These are phyloP conservation scores for Nemoura dubitans DNA, from an alignment of 2,888 invertebrate genomes.

Conservation along the genomic window DNA sequence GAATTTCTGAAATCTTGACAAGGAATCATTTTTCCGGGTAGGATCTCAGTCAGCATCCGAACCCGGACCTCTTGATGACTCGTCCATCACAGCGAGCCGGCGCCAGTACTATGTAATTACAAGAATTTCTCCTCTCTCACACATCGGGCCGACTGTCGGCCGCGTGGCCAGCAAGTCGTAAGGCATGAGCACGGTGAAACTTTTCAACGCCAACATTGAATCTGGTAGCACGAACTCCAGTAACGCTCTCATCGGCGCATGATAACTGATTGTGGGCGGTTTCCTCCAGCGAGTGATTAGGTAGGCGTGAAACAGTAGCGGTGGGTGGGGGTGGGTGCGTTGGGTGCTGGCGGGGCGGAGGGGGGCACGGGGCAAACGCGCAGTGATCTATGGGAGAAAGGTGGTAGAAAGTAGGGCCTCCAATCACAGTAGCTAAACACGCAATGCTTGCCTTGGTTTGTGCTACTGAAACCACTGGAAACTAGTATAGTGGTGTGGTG, in stretches of 20 bases:
- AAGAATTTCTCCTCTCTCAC: conserved; percentile 1
- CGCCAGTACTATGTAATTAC: not conserved
- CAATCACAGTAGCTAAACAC: conserved; percentile 1
- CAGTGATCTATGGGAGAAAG: conserved; percentile 29
- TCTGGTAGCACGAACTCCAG: not conserved
- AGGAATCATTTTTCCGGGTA: not conserved
- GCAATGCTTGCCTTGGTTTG: not conserved
- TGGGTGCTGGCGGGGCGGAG: not conserved
- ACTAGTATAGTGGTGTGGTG: not conserved
- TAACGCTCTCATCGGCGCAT: not conserved
- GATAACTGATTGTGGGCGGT: conserved; percentile 18
- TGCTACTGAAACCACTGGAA: not conserved
- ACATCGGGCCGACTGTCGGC: not conserved
- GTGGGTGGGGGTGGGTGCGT: conserved; percentile 26
- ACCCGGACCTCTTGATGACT: not conserved
- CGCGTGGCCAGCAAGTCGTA: too few relatives aligned
- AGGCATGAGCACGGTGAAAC: not conserved
- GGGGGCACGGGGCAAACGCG: not conserved
- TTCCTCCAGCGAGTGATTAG: not conserved
- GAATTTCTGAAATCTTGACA: not conserved
- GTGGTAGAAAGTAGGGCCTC: conserved; percentile 26
- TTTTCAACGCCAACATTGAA: not conserved
- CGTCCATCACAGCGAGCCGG: not conserved
- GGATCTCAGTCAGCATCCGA: not conserved
- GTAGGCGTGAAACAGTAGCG: conserved; percentile 41